Base-by-base conservation (phyloP, 2,888 invertebrate species). In the Cistogaster globosa region DNA sequence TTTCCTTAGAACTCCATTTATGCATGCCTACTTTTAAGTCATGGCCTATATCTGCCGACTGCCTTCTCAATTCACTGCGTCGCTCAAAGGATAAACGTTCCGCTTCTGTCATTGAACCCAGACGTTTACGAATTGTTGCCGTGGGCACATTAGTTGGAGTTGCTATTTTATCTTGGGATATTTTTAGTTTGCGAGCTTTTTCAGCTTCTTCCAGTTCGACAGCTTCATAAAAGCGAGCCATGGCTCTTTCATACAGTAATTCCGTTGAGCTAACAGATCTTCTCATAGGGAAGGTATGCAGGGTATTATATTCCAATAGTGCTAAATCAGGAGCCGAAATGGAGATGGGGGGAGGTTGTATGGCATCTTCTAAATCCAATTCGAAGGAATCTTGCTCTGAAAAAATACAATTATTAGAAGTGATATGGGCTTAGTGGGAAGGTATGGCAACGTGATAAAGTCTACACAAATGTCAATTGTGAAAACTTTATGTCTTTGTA, bases 221-320 rank as follows among this genome's bases (percentile, higher is more conserved):
- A 12, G 96, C 97, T 91, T 96, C 95, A 90, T 96, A 96, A 90
- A 97, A 96, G 53, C 97, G 94, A 11, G 96, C 96, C 96, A 97
- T 96, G 14, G 96, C 96, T 60, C 95, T 94, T 90, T 97, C 97
- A 90, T 97, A 97, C 0, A 97, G 93, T 7, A 97, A 93, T 90
- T 97, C 97, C 0, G 96, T 96, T 3, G 97, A 97, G 90, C 97
- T 97, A 36, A 96, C 96, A 0, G 96, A 96, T 88, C 95, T 94
- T 38, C 96, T 94, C 48, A 97, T 92, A 7, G 92, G 92, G 57
- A 92, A 92, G 1, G 93, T 92, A 63, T 94, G 93, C 69, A 92
- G 89, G 78, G 91, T 90, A 32, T 93, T 93, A 26, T 94, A 94
- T 62, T 95, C 94, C 88, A 95, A 94, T 67, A 94, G 93, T 88